Evolutionary conservation across 1,140 invertebrate species (phyloP), one percentile per base, ranked within the genome.

Genomic region (Plodia interpunctella): DNA sequence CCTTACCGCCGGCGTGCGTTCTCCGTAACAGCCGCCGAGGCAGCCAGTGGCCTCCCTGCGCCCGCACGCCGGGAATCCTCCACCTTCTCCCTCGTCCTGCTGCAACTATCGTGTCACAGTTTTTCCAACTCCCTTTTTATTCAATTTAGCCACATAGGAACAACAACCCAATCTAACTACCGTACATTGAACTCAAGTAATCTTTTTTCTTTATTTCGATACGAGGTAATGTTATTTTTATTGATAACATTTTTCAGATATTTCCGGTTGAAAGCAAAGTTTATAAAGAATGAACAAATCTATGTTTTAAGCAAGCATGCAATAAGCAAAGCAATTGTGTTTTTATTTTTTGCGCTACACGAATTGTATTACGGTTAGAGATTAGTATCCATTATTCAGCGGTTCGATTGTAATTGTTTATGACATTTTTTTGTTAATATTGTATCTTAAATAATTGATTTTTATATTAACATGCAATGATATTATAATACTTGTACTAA

Each of bases 1-100:
- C 66, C 92, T 92, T 92, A 92, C 92, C 86, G 90, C 90, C 74
- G 91, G 91, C 80, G 90, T 91, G 71, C 91, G 90, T 59, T 91
- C 90, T 66, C 91, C 91, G 79, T 91, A 91, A 79, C 91, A 92
- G 72, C 91, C 90, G 74, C 90, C 90, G 68, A 92, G 83, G 77
- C 92, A 92, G 76, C 91, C 90, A 54, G 90, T 89, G 49, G 91
- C 90, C 65, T 78, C 67, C 57, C 74, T 63, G 52, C 83, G 83
- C 67, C 88, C 90, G 64, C 90, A 90, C 75, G 88, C 88, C 66
- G 85, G 90, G 67, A 90, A 88, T 60, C 80, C 83, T 62, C 82
- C 88, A 66, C 60, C 80, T 68, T 90, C 91, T 59, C 78, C 83
- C 68, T 88, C 87, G 70, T 90, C 90, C 76, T 91, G 90, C 72